phyloP scores from a whole-genome alignment of 2,113 vertebrate genomes.

The Acrocephalus kingi region DNA sequence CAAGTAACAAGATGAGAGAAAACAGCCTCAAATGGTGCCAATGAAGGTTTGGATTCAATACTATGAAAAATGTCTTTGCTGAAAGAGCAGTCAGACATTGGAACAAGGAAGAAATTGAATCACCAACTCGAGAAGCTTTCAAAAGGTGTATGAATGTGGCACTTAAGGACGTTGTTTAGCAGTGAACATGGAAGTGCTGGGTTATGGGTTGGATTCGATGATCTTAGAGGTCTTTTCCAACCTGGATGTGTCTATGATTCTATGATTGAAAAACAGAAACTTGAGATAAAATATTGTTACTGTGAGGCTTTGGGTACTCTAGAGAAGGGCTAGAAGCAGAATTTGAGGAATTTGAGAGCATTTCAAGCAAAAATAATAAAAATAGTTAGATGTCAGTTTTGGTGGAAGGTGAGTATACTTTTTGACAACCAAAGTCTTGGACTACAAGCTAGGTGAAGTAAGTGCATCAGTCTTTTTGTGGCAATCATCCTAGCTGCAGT shows the following conservation, averaged over 20 bases:
- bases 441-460: background rate
- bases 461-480: background rate
- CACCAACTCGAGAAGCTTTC: background rate
- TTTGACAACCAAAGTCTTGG: background rate
- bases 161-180: background rate
- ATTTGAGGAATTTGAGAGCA: background rate
- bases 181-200: too few species aligned
- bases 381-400: background rate
- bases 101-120: background rate
- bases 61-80: background rate
- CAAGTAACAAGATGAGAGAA: background rate
- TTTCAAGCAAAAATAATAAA: background rate
- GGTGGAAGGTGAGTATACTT: background rate
- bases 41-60: background rate
- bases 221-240: background rate
- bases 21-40: background rate
- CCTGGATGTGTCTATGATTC: background rate
- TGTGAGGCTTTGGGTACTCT: background rate
- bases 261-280: background rate
- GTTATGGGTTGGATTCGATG: rapidly evolving
- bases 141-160: background rate
- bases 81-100: background rate
- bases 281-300: background rate
- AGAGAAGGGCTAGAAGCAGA: background rate
- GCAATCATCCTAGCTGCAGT: background rate